Conservation (phyloP, 2,888 invertebrate genomes). For the Latrodectus elegans region DNA sequence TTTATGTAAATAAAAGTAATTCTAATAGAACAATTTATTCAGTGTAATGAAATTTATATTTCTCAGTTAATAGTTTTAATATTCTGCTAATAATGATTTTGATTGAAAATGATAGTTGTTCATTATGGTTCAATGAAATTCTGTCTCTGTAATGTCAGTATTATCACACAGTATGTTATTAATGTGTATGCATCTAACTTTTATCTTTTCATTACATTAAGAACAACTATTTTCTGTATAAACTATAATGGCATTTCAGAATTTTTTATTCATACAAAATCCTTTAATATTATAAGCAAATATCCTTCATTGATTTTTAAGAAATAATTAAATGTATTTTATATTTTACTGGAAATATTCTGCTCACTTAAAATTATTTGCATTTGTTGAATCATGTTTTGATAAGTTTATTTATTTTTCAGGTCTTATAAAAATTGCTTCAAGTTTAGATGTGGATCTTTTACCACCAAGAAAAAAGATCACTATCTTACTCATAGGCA, state of each 20-base stretch:
- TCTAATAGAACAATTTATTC: too few species aligned
- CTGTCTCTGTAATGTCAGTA: too few species aligned
- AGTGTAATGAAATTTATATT: too few species aligned
- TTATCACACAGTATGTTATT: neutral
- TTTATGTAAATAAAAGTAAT: too few species aligned
- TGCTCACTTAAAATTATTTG: too few species aligned
- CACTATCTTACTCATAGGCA: conserved; percentile 78
- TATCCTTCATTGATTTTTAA: neutral
- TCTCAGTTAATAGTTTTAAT: too few species aligned
- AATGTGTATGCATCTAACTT: neutral
- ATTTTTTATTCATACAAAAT: neutral
- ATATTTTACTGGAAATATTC: too few species aligned
- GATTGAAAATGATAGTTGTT: too few species aligned
- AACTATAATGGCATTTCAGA: neutral
- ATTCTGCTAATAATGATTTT: too few species aligned
- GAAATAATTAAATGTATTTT: too few species aligned
- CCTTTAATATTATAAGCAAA: neutral
- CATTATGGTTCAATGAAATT: too few species aligned
- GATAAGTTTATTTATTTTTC: conserved; percentile 62
- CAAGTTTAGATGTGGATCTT: conserved; percentile 76
- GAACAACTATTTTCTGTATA: neutral
- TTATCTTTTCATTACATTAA: neutral
- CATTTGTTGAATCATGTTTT: too few species aligned
- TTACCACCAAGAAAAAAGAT: conserved; percentile 79
- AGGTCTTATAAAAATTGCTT: conserved; percentile 78